Evolutionary conservation across 2,113 vertebrate species (phyloP).

Genomic region (Prinia subflava): DNA sequence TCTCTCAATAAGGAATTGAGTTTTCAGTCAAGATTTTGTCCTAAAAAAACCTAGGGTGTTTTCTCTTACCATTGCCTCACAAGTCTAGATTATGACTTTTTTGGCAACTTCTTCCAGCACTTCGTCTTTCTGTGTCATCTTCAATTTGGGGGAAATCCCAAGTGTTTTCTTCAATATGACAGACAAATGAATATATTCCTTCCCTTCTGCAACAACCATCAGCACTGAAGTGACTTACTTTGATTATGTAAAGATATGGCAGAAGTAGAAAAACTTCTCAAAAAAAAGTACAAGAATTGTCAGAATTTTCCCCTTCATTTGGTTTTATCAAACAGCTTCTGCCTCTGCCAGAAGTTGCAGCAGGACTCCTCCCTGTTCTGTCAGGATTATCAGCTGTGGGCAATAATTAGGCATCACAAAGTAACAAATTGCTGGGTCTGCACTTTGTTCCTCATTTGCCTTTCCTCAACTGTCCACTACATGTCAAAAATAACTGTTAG

Average conservation of each 20-base stretch:
- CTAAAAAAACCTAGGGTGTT: not conserved
- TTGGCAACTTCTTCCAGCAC: not conserved
- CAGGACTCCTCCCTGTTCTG: not conserved
- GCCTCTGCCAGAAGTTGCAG: not conserved
- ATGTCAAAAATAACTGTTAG: not conserved
- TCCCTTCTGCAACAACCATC: not conserved
- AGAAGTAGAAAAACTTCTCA: not conserved
- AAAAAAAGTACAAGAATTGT: not conserved
- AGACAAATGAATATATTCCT: not conserved
- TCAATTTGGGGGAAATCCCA: not conserved
- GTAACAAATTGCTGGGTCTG: not conserved
- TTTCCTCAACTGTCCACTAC: slow-evolving; percentile 1
- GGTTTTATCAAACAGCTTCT: not conserved
- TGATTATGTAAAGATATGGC: not conserved
- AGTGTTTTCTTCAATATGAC: not conserved
- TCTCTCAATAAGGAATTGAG: not conserved
- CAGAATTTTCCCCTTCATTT: not conserved
- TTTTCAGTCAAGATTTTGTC: not conserved
- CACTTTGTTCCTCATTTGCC: not conserved
- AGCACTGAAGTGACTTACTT: not conserved
- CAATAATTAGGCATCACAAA: not conserved
- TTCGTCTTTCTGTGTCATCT: not conserved
- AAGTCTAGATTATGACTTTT: not conserved
- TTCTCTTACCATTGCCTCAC: not conserved
- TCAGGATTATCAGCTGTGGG: not conserved